Evolutionary conservation across 2,888 invertebrate genomes (phyloP).

Genomic region (Alentia gelatinosa): DNA sequence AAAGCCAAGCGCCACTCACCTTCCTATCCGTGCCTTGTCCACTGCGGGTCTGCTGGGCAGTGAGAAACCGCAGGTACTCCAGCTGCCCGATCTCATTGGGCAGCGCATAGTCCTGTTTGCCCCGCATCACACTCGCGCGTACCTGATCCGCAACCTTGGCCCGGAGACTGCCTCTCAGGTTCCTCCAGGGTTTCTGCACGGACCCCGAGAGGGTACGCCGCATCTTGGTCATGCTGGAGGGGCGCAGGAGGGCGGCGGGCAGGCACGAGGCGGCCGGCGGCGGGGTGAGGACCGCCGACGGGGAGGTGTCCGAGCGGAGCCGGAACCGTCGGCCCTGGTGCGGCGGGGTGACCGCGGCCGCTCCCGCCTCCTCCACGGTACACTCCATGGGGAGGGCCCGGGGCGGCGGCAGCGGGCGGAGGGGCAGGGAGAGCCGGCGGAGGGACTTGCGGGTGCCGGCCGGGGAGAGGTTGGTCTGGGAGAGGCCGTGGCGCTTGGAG

Average conservation of each 20-base stretch:
- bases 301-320: neutral
- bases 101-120: conserved; percentile 37
- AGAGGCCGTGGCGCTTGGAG: neutral
- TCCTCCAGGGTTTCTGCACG: conserved; percentile 32
- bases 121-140: conserved; percentile 33
- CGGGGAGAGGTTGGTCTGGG: neutral
- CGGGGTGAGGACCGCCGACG: neutral
- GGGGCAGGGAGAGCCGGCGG: neutral
- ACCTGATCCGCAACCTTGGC: conserved; percentile 23
- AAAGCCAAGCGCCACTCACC: neutral
- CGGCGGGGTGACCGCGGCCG: neutral
- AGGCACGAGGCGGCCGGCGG: neutral
- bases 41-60: neutral
- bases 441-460: neutral
- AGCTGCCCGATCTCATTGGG: conserved; percentile 13
- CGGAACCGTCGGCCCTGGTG: neutral
- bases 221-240: conserved; percentile 2
- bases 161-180: neutral
- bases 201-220: neutral
- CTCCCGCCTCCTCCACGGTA: neutral
- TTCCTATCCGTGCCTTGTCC: neutral
- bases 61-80: conserved; percentile 18
- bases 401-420: neutral
- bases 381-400: neutral
- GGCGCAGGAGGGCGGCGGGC: neutral